A percentile compares a stretch with the other conserved stretches of the same genome.
Conservation (phyloP, 2,797 vertebrate genomes). For the Argentina silus region DNA sequence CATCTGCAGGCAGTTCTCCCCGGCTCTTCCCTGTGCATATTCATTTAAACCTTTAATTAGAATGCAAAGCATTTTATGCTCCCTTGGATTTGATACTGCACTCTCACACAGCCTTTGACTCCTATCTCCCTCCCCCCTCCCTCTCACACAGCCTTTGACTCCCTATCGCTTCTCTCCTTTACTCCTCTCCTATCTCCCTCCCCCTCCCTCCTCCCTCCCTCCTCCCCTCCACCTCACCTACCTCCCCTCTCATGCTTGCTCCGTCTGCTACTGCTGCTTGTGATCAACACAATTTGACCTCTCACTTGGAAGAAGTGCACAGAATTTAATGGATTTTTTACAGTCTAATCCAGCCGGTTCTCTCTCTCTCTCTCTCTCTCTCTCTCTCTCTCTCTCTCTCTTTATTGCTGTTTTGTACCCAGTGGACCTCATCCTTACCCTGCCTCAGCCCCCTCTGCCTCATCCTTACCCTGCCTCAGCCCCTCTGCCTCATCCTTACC, state of each 20-base stretch:
- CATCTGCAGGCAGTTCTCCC: constrained; percentile 60
- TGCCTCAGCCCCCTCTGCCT: constrained; percentile 50
- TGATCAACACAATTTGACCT: constrained; percentile 79
- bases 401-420: constrained; percentile 79
- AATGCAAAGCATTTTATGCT: constrained; percentile 72
- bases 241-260: constrained; percentile 60
- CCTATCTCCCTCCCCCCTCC: background rate
- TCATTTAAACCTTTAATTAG: constrained; percentile 78
- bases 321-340: constrained; percentile 78
- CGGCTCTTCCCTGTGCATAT: constrained; percentile 63
- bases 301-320: constrained; percentile 72
- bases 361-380: too few relatives aligned
- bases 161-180: constrained; percentile 48
- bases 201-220: constrained; percentile 7
- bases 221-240: constrained; percentile 51
- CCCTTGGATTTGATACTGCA: constrained; percentile 66
- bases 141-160: constrained; percentile 63
- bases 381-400: too few relatives aligned
- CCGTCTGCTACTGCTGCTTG: constrained; percentile 66
- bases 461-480: constrained; percentile 61
- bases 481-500: constrained; percentile 68
- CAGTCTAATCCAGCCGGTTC: constrained; percentile 77
- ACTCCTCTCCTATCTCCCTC: constrained; percentile 15
- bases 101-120: constrained; percentile 25
- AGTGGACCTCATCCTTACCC: constrained; percentile 74